phyloP scores from a whole-genome alignment of 2,113 vertebrate genomes.

The Gavia stellata region DNA sequence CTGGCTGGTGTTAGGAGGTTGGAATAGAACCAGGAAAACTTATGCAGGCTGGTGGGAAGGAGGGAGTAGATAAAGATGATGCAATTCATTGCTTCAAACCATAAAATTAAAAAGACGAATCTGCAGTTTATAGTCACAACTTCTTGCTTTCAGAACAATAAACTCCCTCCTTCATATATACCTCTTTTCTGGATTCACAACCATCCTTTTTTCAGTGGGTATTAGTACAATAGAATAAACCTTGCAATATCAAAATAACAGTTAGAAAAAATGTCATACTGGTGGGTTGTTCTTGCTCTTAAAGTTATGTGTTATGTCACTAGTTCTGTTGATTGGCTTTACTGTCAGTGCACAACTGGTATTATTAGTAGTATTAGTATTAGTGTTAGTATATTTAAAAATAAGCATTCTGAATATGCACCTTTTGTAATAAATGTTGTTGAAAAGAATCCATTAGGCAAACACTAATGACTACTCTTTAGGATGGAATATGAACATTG shows the following conservation, averaged over 20 bases:
- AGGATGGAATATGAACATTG: background rate
- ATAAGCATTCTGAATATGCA: background rate
- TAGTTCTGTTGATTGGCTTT: background rate
- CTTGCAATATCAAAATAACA: background rate
- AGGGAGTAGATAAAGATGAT: background rate
- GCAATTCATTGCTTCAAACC: background rate
- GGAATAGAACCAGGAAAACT: background rate
- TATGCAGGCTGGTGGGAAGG: background rate
- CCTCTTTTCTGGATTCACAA: background rate
- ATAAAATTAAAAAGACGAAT: background rate
- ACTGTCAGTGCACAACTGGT: background rate
- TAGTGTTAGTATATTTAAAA: background rate
- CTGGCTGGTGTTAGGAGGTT: background rate
- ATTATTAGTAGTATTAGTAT: background rate
- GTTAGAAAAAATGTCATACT: background rate
- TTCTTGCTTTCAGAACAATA: background rate
- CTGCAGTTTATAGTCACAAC: background rate
- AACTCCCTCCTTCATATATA: background rate
- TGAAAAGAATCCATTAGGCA: background rate
- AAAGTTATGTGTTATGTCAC: background rate
- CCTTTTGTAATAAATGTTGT: background rate
- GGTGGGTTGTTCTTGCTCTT: background rate
- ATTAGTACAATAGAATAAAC: background rate
- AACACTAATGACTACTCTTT: background rate
- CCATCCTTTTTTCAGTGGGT: background rate